Conservation (phyloP, 1,140 invertebrate genomes). For the Drosophila gunungcola region DNA sequence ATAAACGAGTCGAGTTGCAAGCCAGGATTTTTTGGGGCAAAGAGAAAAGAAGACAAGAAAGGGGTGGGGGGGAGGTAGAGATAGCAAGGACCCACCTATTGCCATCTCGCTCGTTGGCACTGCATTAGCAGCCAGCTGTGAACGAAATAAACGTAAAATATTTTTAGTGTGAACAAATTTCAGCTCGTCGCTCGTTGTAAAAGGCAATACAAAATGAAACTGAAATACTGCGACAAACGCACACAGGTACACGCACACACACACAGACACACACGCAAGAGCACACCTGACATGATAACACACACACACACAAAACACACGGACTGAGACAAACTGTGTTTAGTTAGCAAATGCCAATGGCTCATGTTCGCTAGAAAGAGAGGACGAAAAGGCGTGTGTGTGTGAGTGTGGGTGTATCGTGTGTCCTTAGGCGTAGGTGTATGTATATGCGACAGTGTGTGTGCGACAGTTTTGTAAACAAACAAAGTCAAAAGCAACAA, state of each 20-base stretch:
- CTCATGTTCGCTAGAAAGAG: conserved; percentile 31
- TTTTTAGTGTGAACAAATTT: conserved; percentile 76
- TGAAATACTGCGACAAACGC: conserved; percentile 61
- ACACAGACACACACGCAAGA: conserved; percentile 22
- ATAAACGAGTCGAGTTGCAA: conserved; percentile 76
- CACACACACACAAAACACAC: conserved; percentile 5
- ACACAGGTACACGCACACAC: conserved; percentile 24
- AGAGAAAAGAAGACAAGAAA: neutral
- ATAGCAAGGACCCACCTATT: conserved; percentile 6
- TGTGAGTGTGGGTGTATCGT: neutral
- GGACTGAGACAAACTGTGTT: conserved; percentile 49
- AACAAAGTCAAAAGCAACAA: conserved; percentile 51
- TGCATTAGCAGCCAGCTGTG: conserved; percentile 79
- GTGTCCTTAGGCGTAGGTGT: neutral
- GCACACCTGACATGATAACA: conserved; percentile 51
- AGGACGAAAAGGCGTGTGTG: neutral
- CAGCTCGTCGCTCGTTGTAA: conserved; percentile 41
- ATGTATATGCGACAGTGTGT: neutral
- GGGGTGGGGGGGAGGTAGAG: neutral
- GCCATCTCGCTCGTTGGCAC: conserved; percentile 55
- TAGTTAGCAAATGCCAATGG: conserved; percentile 76
- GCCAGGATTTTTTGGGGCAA: conserved; percentile 24
- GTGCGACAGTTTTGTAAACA: conserved; percentile 67
- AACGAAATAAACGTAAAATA: conserved; percentile 81
- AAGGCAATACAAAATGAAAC: conserved; percentile 55